These are phyloP conservation scores for Pholis gunnellus DNA, from an alignment of 2,113 vertebrate genomes.

Conservation along the genomic window DNA sequence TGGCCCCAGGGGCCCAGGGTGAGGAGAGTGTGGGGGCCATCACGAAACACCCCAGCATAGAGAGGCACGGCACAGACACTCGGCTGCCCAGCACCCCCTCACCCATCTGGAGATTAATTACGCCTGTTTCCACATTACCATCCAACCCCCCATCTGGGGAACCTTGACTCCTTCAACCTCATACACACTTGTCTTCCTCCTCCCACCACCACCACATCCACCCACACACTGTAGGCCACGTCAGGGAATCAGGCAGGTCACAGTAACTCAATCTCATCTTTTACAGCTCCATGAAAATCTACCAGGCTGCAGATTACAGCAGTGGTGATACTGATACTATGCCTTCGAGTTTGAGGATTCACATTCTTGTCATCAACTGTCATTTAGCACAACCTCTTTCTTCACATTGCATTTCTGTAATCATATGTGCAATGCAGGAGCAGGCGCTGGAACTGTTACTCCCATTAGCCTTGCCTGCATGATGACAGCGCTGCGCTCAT, in stretches of 20 bases:
- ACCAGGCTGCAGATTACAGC: slow-evolving; percentile 54
- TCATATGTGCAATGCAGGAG: slow-evolving; percentile 52
- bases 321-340: slow-evolving; percentile 35
- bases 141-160: slow-evolving; percentile 66
- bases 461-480: slow-evolving; percentile 58
- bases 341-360: slow-evolving; percentile 27
- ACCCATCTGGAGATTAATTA: slow-evolving; percentile 81
- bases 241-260: slow-evolving; percentile 50
- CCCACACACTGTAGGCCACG: slow-evolving; percentile 39
- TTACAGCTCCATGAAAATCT: slow-evolving; percentile 54
- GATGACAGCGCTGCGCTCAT: slow-evolving; percentile 66
- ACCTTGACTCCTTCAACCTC: slow-evolving; percentile 74
- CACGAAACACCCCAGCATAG: slow-evolving; percentile 61
- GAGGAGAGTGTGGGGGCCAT: slow-evolving; percentile 61
- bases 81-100: slow-evolving; percentile 55
- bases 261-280: slow-evolving; percentile 61
- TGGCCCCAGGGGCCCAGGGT: slow-evolving; percentile 69
- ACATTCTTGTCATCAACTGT: slow-evolving; percentile 38
- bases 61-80: slow-evolving; percentile 62
- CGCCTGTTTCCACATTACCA: slow-evolving; percentile 70
- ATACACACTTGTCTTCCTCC: slow-evolving; percentile 41
- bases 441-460: slow-evolving; percentile 30
- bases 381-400: slow-evolving; percentile 38
- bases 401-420: slow-evolving; percentile 40
- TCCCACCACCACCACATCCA: slow-evolving; percentile 41